Base-by-base conservation (phyloP, 2,113 vertebrate species). In the Falco punctatus region DNA sequence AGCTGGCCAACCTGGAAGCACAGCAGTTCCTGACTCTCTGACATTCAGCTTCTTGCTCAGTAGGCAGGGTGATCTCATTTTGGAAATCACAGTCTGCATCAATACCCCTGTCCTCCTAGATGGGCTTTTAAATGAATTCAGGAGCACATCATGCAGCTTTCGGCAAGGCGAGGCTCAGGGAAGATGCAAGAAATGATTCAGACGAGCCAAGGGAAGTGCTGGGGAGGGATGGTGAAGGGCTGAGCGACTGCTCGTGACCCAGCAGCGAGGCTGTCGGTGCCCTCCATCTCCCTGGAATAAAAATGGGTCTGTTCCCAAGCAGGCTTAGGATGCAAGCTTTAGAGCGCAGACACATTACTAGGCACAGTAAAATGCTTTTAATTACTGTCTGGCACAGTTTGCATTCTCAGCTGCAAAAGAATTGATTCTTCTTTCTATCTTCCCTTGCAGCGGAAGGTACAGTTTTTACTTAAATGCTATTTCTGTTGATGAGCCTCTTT, bases 371-470 rank as follows among this genome's bases (percentile, higher is more conserved):
- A 81, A 28, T 3, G 72, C 67, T 82, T 88, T 92, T 82, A 90
- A 24, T 74, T 78, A n/a, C 71, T 51, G 88, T 19, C 90, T 96
- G 95, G 86, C 92, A 95, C 75, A 52, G 62, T 38, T 48, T 71
- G 91, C 51, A 3, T 40, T 91, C 92, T 96, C 81, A 92, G 90
- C 92, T 92, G 87, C 82, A 70, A 35, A 55, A 95, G 69, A 92
- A 95, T 42, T 3, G 28, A 84, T 79, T 90, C 84, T 70, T 46
- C 90, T 72, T 46, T 83, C 88, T 35, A 80, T 46, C 73, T 55
- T 28, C 52, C 89, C 91, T 38, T 58, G 78, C 49, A 79, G 66
- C 1, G 12, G 18, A 73, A 67, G 90, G 81, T 38, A 85, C 9
- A 48, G 65, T 65, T 82, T 93, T 67, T 8, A 49, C 64, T 84